Percentiles rank a stretch among this genome's conserved stretches.
These are phyloP conservation scores for Platorchestia sp. DNA, from an alignment of 1,140 invertebrate genomes.

Conservation along the genomic window DNA sequence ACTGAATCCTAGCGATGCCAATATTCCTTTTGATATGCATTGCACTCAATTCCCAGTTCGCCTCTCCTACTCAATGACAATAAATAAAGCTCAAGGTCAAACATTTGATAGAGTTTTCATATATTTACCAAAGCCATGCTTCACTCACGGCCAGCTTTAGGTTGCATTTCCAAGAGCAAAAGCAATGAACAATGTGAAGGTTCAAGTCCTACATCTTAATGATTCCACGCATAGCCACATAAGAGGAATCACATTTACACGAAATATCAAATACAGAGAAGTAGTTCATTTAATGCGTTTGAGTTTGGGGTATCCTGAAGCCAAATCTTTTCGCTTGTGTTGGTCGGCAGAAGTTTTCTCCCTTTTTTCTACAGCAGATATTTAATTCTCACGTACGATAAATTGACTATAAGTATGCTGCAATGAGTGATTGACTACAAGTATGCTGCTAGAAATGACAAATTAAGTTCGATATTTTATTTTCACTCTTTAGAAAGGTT, in stretches of 20 bases:
- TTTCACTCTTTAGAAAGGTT: conserved; percentile 9
- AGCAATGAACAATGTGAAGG: neutral
- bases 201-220: neutral
- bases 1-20: conserved; percentile 16
- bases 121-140: conserved; percentile 1
- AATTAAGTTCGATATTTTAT: neutral
- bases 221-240: neutral
- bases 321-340: neutral
- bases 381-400: neutral
- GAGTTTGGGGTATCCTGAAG: neutral
- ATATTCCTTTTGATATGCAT: conserved; percentile 10
- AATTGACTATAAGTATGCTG: neutral
- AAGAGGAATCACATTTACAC: neutral
- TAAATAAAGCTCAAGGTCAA: conserved; percentile 52
- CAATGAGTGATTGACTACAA: neutral
- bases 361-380: neutral
- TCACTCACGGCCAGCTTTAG: neutral
- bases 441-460: neutral
- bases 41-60: neutral
- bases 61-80: conserved; percentile 28
- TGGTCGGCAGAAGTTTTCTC: neutral
- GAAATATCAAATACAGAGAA: neutral
- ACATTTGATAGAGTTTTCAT: conserved; percentile 11
- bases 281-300: neutral
- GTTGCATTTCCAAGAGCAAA: neutral